Percentiles rank a stretch among this genome's conserved stretches.
Evolutionary conservation across 2,888 invertebrate genomes (phyloP).

Genomic region (Pasiphila rectangulata): DNA sequence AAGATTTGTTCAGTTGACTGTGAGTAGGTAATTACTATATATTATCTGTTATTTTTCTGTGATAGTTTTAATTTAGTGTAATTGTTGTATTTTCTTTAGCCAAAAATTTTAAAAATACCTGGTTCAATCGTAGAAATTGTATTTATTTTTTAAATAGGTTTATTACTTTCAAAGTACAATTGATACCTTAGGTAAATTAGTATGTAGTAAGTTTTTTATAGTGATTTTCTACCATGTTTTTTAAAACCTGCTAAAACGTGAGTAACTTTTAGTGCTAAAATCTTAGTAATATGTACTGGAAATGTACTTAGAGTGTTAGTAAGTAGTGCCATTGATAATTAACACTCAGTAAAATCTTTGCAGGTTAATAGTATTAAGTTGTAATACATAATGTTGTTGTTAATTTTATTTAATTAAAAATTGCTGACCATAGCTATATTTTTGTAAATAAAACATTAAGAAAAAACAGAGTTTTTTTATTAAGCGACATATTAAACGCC

Average conservation of each 20-base stretch:
- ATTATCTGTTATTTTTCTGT: conserved; percentile 48
- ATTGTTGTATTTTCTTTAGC: conserved; percentile 16
- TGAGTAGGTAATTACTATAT: background rate
- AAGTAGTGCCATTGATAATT: background rate
- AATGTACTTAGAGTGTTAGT: background rate
- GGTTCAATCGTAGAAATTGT: too few relatives aligned
- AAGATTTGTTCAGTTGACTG: background rate
- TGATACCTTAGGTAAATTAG: background rate
- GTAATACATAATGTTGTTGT: conserved; percentile 36
- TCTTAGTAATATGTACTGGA: too few relatives aligned
- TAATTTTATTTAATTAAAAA: conserved; percentile 42
- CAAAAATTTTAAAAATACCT: background rate
- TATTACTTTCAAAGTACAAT: background rate
- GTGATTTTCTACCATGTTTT: background rate
- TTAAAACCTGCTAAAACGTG: too few relatives aligned
- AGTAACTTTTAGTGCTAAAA: too few relatives aligned
- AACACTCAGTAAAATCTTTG: background rate
- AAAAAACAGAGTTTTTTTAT: conserved; percentile 11
- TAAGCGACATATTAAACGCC: too few relatives aligned
- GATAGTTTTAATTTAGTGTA: conserved; percentile 50
- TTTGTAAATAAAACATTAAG: conserved; percentile 44
- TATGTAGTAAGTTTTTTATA: background rate
- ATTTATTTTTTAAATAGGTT: too few relatives aligned
- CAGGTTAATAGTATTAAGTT: background rate
- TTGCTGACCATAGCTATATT: conserved; percentile 43